phyloP scores from a whole-genome alignment of 2,797 vertebrate species.

The Coccyzus lansbergi region DNA sequence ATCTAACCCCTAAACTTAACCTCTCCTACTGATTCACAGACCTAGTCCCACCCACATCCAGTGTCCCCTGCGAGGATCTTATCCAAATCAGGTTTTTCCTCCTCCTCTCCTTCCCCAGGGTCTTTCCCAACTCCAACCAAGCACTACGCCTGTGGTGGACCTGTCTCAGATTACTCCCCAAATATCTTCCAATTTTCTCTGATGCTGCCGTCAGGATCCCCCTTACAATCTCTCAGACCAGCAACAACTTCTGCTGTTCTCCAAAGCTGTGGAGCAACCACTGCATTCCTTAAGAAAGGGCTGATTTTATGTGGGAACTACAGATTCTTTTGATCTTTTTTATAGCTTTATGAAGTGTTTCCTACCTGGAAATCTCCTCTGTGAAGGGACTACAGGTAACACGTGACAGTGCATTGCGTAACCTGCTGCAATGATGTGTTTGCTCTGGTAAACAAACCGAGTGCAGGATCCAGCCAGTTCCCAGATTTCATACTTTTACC shows the following conservation, averaged over 20 bases:
- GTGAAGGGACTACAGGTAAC: not conserved
- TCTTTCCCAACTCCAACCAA: not conserved
- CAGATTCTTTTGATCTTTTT: rapidly evolving
- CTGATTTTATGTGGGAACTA: not conserved
- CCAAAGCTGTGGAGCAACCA: not conserved
- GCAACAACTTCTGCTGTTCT: not conserved
- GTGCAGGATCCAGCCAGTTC: not conserved
- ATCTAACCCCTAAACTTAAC: not conserved
- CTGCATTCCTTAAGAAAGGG: not conserved
- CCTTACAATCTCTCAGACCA: not conserved
- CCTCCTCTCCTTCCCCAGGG: not conserved
- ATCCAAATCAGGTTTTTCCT: not conserved
- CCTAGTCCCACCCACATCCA: not conserved
- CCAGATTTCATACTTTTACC: slow-evolving; percentile 24
- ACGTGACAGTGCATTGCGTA: rapidly evolving
- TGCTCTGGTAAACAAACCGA: slow-evolving; percentile 12
- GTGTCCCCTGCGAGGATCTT: rapidly evolving
- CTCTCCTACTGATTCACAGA: not conserved
- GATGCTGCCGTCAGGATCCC: not conserved
- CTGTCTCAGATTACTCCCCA: not conserved
- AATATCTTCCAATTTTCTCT: not conserved
- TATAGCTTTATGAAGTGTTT: not conserved
- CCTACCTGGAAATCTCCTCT: not conserved
- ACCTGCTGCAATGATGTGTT: not conserved
- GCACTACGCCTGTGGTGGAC: not conserved